These are phyloP conservation scores for Arvicanthis niloticus DNA, from an alignment of 2,113 vertebrate genomes.

Conservation along the genomic window DNA sequence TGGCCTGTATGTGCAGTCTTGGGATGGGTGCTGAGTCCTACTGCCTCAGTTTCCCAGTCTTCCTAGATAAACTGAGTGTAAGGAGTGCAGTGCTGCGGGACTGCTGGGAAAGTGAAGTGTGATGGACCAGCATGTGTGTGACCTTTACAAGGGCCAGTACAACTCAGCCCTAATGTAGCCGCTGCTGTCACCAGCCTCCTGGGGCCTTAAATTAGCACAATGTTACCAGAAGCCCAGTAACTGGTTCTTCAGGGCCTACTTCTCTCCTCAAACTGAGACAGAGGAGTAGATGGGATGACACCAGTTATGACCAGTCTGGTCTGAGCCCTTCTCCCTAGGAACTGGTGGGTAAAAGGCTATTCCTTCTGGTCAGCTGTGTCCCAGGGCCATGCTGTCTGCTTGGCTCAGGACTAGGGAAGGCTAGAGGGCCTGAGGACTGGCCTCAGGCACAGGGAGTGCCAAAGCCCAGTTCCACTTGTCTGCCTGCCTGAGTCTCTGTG, in stretches of 20 bases:
- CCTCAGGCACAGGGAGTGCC: background rate
- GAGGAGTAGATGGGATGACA: background rate
- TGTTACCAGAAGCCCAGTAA: background rate
- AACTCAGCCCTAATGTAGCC: rapidly evolving
- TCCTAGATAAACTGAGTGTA: background rate
- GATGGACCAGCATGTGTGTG: rapidly evolving
- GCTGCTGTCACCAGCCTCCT: rapidly evolving
- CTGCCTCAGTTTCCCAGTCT: background rate
- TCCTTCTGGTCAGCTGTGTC: rapidly evolving
- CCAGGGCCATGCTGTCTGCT: background rate
- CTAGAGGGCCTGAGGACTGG: background rate
- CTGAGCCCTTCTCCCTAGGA: background rate
- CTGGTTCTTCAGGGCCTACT: background rate
- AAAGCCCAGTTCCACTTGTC: background rate
- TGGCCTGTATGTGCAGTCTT: rapidly evolving
- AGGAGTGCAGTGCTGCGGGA: rapidly evolving
- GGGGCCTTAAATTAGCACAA: rapidly evolving
- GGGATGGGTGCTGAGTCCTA: background rate
- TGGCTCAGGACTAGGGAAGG: background rate
- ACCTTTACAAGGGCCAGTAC: background rate
- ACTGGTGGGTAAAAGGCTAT: background rate
- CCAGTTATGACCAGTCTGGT: background rate
- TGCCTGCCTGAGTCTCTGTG: background rate
- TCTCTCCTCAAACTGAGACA: background rate
- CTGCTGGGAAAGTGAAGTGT: background rate